phyloP scores from a whole-genome alignment of 2,797 vertebrate species.

The Tokudaia muenninki region DNA sequence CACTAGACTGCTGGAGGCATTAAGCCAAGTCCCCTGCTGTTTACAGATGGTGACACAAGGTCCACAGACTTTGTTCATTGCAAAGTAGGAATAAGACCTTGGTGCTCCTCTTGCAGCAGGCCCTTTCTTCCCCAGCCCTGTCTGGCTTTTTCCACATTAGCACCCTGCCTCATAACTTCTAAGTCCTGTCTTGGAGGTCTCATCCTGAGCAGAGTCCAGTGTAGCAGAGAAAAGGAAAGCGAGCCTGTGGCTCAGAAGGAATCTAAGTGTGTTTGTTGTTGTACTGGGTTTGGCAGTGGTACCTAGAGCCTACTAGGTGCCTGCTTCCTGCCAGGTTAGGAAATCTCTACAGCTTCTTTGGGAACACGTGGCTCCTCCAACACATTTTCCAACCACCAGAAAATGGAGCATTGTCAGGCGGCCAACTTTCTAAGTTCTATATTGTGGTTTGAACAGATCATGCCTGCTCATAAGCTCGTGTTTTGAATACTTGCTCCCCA shows the following conservation, averaged over 20 bases:
- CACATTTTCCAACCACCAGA: constrained; percentile 3
- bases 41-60: not conserved
- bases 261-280: not conserved
- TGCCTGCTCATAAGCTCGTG: not conserved
- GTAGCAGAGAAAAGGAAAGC: not conserved
- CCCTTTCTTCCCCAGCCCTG: not conserved
- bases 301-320: not conserved
- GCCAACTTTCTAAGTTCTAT: constrained; percentile 27
- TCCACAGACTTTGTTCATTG: constrained; percentile 2
- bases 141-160: not conserved
- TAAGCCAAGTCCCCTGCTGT: not conserved
- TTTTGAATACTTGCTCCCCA: not conserved
- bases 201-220: not conserved
- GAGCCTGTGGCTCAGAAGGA: not conserved
- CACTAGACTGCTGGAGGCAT: not conserved
- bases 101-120: not conserved
- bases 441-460: not conserved
- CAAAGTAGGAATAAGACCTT: not conserved
- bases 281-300: not conserved
- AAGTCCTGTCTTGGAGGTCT: not conserved
- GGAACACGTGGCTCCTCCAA: not conserved
- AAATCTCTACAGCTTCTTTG: constrained; percentile 1
- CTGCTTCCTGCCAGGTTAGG: not conserved
- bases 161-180: not conserved
- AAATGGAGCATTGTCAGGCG: not conserved